These are phyloP conservation scores for Cydia splendana DNA, from an alignment of 1,140 invertebrate species.

Conservation along the genomic window DNA sequence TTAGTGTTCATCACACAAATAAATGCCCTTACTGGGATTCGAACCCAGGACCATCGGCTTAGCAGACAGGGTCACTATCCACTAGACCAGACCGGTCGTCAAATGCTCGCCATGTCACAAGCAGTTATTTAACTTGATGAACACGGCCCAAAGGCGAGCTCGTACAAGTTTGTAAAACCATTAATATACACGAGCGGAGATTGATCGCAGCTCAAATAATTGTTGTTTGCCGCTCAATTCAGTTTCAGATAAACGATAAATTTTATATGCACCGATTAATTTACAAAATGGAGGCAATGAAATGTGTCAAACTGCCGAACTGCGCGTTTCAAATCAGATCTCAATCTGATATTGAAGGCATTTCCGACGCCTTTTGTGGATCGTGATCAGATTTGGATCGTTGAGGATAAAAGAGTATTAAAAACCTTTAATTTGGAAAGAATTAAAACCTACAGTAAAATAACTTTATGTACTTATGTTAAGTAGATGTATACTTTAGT, in stretches of 20 bases:
- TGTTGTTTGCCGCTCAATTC: not conserved
- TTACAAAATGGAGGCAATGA: conserved; percentile 1
- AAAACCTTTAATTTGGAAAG: not conserved
- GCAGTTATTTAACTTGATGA: not conserved
- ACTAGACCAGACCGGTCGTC: too few species aligned
- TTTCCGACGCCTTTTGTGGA: not conserved
- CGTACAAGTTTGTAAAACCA: not conserved
- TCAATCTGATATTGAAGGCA: not conserved
- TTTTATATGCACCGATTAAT: conserved; percentile 1
- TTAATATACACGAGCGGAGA: conserved; percentile 11
- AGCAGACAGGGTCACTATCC: too few species aligned
- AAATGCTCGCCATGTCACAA: not conserved
- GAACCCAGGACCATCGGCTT: too few species aligned
- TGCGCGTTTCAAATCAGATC: not conserved
- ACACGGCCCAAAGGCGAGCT: not conserved
- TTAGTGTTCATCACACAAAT: too few species aligned
- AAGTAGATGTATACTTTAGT: too few species aligned
- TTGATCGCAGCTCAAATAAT: conserved; percentile 1
- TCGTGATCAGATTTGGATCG: not conserved
- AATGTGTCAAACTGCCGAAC: conserved; percentile 1
- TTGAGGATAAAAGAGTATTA: not conserved
- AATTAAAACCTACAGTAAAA: too few species aligned
- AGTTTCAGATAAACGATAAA: not conserved
- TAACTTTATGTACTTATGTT: too few species aligned
- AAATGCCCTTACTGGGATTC: too few species aligned